Base-by-base conservation (phyloP, 2,797 vertebrate genomes). In the Lutjanus campechanus region DNA sequence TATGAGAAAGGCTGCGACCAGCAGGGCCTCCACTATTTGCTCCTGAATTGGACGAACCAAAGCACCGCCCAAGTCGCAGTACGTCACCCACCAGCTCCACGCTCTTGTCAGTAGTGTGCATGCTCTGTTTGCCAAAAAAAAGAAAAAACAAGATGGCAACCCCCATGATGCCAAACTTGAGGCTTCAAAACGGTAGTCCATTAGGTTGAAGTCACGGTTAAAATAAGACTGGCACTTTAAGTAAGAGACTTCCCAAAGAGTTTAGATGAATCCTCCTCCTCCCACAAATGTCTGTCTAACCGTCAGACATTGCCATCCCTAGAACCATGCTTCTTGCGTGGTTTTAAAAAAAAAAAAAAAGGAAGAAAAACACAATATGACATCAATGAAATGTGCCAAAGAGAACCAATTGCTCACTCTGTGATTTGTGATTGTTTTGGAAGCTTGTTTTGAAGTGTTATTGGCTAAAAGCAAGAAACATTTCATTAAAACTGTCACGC, bases 401-500 rank as follows among this genome's bases (percentile, higher is more conserved):
- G 29, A 79, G 19, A 77, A 50, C 41, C 47, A 60, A 43, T 40
- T 49, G 19, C 29, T 60, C 7, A 41, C 25, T 64, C 8, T 12
- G 64, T 74, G 77, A 73, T 67, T 49, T n/a, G 1, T 63, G 16
- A 53, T 60, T 73, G 51, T 73, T 74, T 74, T 59, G n/a, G 36
- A 55, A 60, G 59, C 61, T 77, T 81, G 16, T 82, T 84, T 81
- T 75, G 9, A 41, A 68, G 36, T 59, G 56, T 73, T 79, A 22
- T 15, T 80, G 50, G 61, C 73, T 68, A 54, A 74, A 72, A 85
- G 59, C 56, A 1, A 70, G 19, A 19, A 51, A 63, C 11, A 78
- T 81, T 82, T 85, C 25, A 89, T 82, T 85, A 73, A 77, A 87
- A 74, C 54, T 47, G 70, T 85, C 73, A 80, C 15, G 43, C 58